Percentiles rank a stretch among this genome's conserved stretches.
Conservation (phyloP, 2,797 vertebrate genomes). For the Lutjanus campechanus region DNA sequence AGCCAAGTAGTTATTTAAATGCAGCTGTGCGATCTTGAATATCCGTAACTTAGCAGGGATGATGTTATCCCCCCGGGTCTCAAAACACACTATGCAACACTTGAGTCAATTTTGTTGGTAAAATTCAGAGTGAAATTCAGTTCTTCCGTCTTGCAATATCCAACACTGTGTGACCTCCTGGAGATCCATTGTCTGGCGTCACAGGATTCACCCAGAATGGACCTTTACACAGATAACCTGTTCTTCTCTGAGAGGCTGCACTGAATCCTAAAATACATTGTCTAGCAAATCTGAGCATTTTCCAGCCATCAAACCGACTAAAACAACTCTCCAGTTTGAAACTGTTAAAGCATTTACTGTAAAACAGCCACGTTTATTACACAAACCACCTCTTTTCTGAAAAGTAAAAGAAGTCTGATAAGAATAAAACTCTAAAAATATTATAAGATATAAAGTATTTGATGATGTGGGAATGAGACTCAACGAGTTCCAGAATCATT, state of each 20-base stretch:
- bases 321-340: background rate
- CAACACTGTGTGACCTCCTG: background rate
- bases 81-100: background rate
- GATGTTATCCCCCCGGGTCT: constrained; percentile 9
- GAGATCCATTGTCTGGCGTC: background rate
- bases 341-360: background rate
- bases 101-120: background rate
- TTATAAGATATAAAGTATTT: no score
- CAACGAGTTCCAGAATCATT: no score
- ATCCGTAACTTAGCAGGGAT: constrained; percentile 6
- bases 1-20: constrained; percentile 16
- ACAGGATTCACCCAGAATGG: constrained; percentile 6
- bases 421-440: no score
- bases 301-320: background rate
- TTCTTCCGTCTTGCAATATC: constrained; percentile 2
- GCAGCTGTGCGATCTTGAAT: constrained; percentile 29
- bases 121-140: constrained; percentile 12
- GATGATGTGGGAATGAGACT: no score
- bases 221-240: background rate
- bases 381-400: background rate
- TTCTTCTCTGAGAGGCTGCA: background rate
- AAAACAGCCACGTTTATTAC: background rate
- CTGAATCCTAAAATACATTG: background rate
- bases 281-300: background rate
- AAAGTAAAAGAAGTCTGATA: background rate